Conservation (phyloP, 2,888 invertebrate species). For the Autographa gamma region DNA sequence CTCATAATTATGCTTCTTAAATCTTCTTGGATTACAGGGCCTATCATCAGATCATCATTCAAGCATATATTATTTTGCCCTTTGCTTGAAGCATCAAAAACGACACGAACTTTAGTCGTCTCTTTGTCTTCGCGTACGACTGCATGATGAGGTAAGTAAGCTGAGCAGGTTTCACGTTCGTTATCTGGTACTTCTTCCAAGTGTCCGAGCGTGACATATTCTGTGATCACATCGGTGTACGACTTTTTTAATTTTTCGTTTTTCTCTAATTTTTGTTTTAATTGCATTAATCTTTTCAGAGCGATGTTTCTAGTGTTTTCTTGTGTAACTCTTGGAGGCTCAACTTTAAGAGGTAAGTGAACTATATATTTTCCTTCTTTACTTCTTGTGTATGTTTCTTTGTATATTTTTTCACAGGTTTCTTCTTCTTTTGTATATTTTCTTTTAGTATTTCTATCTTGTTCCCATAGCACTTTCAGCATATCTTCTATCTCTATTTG, state of each 20-base stretch:
- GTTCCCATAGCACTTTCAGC: slow-evolving; percentile 39
- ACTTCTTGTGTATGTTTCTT: slow-evolving; percentile 32
- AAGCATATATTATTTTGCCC: slow-evolving; percentile 36
- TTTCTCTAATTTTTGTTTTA: slow-evolving; percentile 32
- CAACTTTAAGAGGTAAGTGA: slow-evolving; percentile 38
- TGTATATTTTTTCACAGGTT: slow-evolving; percentile 46
- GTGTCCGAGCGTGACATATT: slow-evolving; percentile 5
- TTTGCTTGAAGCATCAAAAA: slow-evolving; percentile 41
- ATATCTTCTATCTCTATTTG: slow-evolving; percentile 31
- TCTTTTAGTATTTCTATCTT: slow-evolving; percentile 28
- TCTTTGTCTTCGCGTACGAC: slow-evolving; percentile 39
- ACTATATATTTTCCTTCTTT: slow-evolving; percentile 44
- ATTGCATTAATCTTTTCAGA: slow-evolving; percentile 33
- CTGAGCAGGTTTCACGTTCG: neutral
- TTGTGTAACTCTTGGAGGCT: neutral
- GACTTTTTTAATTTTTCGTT: slow-evolving; percentile 3
- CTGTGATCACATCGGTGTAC: slow-evolving; percentile 9
- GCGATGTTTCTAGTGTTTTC: slow-evolving; percentile 46
- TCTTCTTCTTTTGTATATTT: slow-evolving; percentile 41
- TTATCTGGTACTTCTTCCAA: slow-evolving; percentile 11
- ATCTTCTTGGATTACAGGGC: slow-evolving; percentile 51
- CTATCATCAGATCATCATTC: slow-evolving; percentile 54
- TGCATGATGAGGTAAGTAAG: slow-evolving; percentile 12
- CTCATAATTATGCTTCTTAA: slow-evolving; percentile 55
- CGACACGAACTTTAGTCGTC: slow-evolving; percentile 50